phyloP scores from a whole-genome alignment of 2,888 invertebrate species.

The Dryobotodes eremita region DNA sequence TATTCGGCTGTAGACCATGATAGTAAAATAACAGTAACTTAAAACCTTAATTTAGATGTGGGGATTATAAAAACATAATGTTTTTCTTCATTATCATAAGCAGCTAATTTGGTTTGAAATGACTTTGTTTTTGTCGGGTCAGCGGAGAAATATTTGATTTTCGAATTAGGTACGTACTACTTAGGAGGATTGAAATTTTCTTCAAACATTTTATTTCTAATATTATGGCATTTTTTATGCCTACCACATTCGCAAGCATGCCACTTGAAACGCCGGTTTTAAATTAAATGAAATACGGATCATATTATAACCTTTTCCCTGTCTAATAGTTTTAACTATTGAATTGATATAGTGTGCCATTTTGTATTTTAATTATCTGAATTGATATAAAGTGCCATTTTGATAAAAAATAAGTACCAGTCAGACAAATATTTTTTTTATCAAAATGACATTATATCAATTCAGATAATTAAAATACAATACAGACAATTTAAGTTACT shows the following conservation, averaged over 20 bases:
- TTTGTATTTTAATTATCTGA: no score
- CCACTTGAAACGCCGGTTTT: no score
- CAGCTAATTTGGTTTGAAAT: constrained; percentile 26
- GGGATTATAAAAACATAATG: constrained; percentile 57
- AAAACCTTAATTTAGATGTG: constrained; percentile 68
- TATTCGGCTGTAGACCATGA: constrained; percentile 61
- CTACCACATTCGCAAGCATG: neutral
- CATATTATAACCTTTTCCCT: neutral
- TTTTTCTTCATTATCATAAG: constrained; percentile 46
- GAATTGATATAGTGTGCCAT: no score
- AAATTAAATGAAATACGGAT: neutral
- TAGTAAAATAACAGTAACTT: constrained; percentile 70
- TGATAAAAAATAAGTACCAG: no score
- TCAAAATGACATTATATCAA: neutral
- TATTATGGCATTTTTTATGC: neutral
- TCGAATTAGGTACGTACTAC: neutral
- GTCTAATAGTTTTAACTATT: no score
- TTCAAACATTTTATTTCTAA: neutral
- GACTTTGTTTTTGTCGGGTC: neutral
- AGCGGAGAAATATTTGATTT: neutral
- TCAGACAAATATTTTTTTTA: no score
- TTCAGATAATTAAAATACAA: neutral
- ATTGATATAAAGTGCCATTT: no score
- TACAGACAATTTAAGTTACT: neutral
- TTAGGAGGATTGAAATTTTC: neutral